Base-by-base conservation (phyloP, 2,888 invertebrate species). In the Callyntrura sp. region DNA sequence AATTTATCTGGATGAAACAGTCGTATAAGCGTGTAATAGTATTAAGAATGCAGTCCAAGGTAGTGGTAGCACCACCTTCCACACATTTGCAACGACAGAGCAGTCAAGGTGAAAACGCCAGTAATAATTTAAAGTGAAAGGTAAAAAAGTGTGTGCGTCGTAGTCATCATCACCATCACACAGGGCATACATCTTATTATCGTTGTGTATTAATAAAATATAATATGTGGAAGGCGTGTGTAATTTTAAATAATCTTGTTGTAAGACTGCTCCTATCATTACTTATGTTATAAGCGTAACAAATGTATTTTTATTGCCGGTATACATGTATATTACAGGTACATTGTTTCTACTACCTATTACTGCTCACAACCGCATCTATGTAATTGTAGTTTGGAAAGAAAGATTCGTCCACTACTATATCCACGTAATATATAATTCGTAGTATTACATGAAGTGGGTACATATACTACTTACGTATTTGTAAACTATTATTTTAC, bases 111-210 rank as follows among this genome's bases (percentile, higher is more conserved):
- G 45, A 20, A 73, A 81, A 55, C 17, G 62, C 20, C 55, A 23
- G 14, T 51, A 68, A 43, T 83, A 83, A 83, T 83, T 83, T 68
- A 83, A 83, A 83, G 83, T 83, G 83, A 83, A 83, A 83, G 62
- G 68, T 35, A 68, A 68, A 35, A 68, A 35, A 68, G 35, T 28
- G 28, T 68, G 65, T 68, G 65, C 25, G n/a, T 28, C 65, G 28
- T 68, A 28, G 28, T n/a, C n/a, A 25, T 62, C 62, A 62, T 25
- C 62, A 60, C 35, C 14, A 70, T 17, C 11, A 9, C 62, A 4
- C n/a, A 17, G 35, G n/a, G n/a, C 35, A 17, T 12, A 35, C 73
- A 73, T 48, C 73, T 28, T 28, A 73, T 73, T 73, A 70, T 43
- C n/a, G 9, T 14, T 68, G 65, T 68, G 14, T 68, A 35, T 35